Evolutionary conservation across 1,140 invertebrate species (phyloP), one percentile per base, ranked within the genome.

Genomic region (Oryctes rhinoceros): DNA sequence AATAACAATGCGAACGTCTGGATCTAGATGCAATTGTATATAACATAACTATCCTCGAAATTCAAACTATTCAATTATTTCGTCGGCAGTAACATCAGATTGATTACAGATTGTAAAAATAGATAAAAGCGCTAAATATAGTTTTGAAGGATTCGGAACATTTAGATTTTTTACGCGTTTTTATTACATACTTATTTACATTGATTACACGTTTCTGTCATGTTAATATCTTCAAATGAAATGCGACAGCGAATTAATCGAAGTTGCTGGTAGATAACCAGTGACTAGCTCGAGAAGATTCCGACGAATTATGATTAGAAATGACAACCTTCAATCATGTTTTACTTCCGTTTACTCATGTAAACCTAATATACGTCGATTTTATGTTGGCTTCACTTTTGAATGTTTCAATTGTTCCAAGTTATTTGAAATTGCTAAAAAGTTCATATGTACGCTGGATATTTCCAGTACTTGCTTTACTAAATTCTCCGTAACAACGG

Each of bases 31-130:
- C 53, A 59, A 59, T 59, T 59, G 53, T 59, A 18, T 18, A 18
- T n/a, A 59, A 20, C 49, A 59, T 59, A n/a, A n/a, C 15, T 18
- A 59, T 59, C 53, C 53, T 59, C 18, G 53, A 59, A 59, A 59
- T 6, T 59, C 5, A 59, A 59, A 15, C 53, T 18, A 15, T 59
- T 59, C 5, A 59, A 13, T 59, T 59, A n/a, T 59, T 59, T 59
- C 15, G 18, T 15, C 53, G 53, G 2, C 53, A 59, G 53, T 6
- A 18, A 59, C 53, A 15, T 59, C 53, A 59, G 15, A 59, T 30
- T 30, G 24, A 30, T 30, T 30, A 2, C 2, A 30, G 24, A 30
- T 30, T 30, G 2, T 30, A 30, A 30, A 30, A 2, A 30, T 30
- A 30, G 24, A 30, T 30, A n/a, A 59, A 59, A 59, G n/a, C 6